phyloP scores from a whole-genome alignment of 2,797 vertebrate species.

The Sebastes alutus region DNA sequence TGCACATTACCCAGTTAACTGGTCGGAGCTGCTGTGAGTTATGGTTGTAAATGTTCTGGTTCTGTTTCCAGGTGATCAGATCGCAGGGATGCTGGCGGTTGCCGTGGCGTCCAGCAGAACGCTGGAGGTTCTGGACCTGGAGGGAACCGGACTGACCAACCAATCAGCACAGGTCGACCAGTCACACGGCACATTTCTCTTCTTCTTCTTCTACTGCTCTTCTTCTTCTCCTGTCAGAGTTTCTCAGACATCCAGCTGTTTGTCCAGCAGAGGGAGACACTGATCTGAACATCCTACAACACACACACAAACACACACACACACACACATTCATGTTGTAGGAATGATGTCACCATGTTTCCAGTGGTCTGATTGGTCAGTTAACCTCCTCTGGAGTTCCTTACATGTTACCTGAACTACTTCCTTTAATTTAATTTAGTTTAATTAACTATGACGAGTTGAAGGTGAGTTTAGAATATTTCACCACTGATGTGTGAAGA shows the following conservation, averaged over 20 bases:
- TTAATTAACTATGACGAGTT: no score
- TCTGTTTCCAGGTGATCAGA: constrained; percentile 87
- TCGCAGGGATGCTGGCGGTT: constrained; percentile 92
- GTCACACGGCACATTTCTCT: background rate
- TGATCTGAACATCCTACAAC: no score
- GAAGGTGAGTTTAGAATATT: no score
- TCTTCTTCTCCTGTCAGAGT: background rate
- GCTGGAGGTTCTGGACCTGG: constrained; percentile 94
- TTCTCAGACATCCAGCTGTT: background rate
- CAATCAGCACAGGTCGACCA: constrained; percentile 79
- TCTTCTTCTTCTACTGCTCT: background rate
- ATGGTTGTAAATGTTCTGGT: background rate
- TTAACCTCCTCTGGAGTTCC: no score
- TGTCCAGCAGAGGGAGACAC: constrained; percentile 49
- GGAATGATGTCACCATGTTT: no score
- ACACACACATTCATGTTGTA: no score
- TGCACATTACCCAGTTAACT: background rate
- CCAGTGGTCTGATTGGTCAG: no score
- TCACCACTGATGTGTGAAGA: no score
- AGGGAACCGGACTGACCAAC: constrained; percentile 94
- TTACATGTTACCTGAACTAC: no score
- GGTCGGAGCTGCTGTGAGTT: background rate
- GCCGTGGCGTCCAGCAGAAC: constrained; percentile 96
- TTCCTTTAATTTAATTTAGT: no score
- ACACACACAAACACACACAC: no score